phyloP scores from a whole-genome alignment of 2,113 vertebrate genomes.

The Anarrhichthys ocellatus region DNA sequence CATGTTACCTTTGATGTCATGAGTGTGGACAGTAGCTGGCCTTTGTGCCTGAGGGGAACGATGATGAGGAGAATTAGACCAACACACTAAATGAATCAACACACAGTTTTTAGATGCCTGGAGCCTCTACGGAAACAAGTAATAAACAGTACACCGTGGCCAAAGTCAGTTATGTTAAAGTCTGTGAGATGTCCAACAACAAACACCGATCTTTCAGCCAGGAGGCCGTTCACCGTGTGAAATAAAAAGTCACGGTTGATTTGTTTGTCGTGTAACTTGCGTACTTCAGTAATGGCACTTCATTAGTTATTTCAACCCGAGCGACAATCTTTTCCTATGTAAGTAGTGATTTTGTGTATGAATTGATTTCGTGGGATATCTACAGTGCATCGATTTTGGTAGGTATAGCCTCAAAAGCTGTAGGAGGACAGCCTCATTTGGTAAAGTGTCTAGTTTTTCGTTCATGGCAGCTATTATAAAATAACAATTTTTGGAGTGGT shows the following conservation, averaged over 20 bases:
- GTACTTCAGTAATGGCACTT: no score
- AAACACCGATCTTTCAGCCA: background rate
- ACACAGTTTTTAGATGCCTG: background rate
- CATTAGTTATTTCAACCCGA: no score
- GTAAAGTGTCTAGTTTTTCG: no score
- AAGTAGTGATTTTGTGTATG: no score
- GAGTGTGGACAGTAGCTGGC: background rate
- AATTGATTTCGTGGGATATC: no score
- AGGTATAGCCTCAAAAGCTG: no score
- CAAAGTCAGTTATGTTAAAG: background rate
- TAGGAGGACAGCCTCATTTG: no score
- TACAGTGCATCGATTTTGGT: no score
- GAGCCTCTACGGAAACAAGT: background rate
- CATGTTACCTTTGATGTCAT: background rate
- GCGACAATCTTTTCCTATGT: no score
- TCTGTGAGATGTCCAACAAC: background rate
- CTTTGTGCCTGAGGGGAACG: background rate
- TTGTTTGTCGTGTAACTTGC: no score
- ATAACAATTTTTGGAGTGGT: no score
- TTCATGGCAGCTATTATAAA: no score
- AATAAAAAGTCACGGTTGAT: background rate
- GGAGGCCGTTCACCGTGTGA: background rate
- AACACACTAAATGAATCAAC: background rate
- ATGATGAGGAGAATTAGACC: background rate
- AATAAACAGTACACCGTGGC: background rate